These are phyloP conservation scores for Hydractinia symbiolongicarpus DNA, from an alignment of 30 jellyfish, hydroid and myxozoan genomes.

Conservation along the genomic window DNA sequence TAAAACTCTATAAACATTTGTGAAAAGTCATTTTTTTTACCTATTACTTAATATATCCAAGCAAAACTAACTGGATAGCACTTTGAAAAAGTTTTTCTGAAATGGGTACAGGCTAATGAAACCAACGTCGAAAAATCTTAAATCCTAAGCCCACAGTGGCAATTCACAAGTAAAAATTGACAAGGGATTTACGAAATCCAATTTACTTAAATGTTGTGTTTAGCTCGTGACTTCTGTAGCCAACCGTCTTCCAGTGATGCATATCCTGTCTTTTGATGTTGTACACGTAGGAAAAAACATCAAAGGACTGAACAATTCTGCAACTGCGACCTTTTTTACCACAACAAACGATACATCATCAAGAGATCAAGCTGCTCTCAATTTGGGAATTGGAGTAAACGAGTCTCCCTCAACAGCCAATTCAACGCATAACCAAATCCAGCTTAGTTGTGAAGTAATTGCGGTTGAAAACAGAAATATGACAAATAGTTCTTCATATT, in stretches of 20 bases:
- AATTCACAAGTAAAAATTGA: too few relatives aligned
- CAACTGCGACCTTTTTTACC: conserved; percentile 44
- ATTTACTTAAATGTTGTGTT: too few relatives aligned
- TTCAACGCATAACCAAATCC: conserved; percentile 33
- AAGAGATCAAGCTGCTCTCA: conserved; percentile 46
- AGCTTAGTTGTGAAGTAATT: conserved; percentile 34
- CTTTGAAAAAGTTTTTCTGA: too few relatives aligned
- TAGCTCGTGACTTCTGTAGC: conserved; percentile 67
- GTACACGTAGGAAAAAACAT: conserved; percentile 61
- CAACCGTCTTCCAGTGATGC: conserved; percentile 33
- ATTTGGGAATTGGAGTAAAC: conserved; percentile 65
- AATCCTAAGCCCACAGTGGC: too few relatives aligned
- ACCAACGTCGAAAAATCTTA: too few relatives aligned
- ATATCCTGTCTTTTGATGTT: conserved; percentile 36
- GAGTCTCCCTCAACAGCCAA: conserved; percentile 23
- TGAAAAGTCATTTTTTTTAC: too few relatives aligned
- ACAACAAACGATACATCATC: conserved; percentile 40
- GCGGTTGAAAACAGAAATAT: conserved; percentile 51
- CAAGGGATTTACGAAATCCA: too few relatives aligned
- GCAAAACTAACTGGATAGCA: too few relatives aligned
- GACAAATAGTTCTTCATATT: conserved; percentile 47
- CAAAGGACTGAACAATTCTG: conserved; percentile 46
- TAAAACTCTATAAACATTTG: too few relatives aligned
- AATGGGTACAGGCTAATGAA: too few relatives aligned
- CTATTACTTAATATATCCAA: too few relatives aligned